A percentile compares a stretch with the other conserved stretches of the same genome.
phyloP scores from a whole-genome alignment of 2,113 vertebrate genomes.

The Rhinoderma darwinii region DNA sequence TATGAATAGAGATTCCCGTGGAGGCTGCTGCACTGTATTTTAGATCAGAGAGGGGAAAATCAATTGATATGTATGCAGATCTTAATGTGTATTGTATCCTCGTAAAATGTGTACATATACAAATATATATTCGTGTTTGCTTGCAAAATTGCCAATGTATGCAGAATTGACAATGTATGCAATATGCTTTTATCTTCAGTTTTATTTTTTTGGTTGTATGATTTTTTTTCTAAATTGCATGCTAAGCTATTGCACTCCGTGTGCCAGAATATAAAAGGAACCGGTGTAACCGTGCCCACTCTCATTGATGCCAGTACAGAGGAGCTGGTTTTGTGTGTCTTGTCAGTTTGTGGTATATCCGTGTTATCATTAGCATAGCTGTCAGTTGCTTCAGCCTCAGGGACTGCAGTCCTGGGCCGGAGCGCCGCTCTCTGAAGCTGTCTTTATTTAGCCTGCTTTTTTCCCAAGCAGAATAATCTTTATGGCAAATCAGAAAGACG shows the following conservation, averaged over 20 bases:
- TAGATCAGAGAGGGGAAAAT: background rate
- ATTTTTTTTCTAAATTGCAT: background rate
- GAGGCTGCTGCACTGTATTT: constrained; percentile 29
- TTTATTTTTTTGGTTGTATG: too few relatives aligned
- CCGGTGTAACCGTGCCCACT: constrained; percentile 12
- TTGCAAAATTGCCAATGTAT: constrained; percentile 3
- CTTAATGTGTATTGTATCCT: background rate
- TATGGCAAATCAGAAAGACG: constrained; percentile 23
- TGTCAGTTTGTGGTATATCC: constrained; percentile 49
- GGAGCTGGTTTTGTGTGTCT: constrained; percentile 51
- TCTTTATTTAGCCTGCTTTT: constrained; percentile 62
- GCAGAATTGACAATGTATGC: background rate
- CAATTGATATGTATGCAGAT: background rate
- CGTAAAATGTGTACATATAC: background rate
- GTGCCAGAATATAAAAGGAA: constrained; percentile 1
- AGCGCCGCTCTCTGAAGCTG: constrained; percentile 56
- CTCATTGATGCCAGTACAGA: background rate
- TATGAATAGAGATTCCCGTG: constrained; percentile 44
- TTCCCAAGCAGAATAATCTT: constrained; percentile 41
- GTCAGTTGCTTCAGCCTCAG: constrained; percentile 56
- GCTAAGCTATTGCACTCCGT: background rate
- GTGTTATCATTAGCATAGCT: constrained; percentile 60
- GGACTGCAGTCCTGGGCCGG: constrained; percentile 60
- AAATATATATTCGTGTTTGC: background rate
- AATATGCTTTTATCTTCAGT: background rate